A percentile compares a stretch with the other conserved stretches of the same genome.
These are phyloP conservation scores for Spodoptera frugiperda DNA, from an alignment of 1,140 invertebrate genomes.

Conservation along the genomic window DNA sequence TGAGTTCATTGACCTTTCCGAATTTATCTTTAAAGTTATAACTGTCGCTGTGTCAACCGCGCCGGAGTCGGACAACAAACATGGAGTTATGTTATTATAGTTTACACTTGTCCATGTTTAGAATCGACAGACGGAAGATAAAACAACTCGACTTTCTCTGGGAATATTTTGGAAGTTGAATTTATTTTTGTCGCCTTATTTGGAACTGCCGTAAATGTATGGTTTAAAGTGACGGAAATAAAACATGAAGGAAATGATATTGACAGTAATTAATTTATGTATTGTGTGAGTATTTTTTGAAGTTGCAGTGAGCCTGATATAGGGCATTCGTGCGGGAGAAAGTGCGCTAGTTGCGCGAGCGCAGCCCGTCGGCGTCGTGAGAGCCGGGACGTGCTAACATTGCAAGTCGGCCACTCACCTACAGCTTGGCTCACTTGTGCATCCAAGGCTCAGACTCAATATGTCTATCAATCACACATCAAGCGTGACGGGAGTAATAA, in stretches of 20 bases:
- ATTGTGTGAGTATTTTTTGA: constrained; percentile 65
- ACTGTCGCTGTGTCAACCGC: constrained; percentile 61
- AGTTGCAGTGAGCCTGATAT: constrained; percentile 58
- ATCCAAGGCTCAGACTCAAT: constrained; percentile 12
- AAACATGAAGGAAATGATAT: too few relatives aligned
- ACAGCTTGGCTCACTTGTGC: background rate
- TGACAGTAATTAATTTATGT: constrained; percentile 47
- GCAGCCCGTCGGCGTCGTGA: constrained; percentile 58
- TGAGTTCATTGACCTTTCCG: constrained; percentile 54
- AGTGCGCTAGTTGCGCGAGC: constrained; percentile 63
- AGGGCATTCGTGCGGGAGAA: constrained; percentile 73
- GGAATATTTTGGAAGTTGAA: constrained; percentile 60
- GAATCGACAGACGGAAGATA: constrained; percentile 57
- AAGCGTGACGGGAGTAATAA: constrained; percentile 17
- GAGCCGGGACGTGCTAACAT: constrained; percentile 61
- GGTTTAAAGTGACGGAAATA: too few relatives aligned
- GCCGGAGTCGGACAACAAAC: constrained; percentile 66
- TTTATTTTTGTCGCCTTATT: background rate
- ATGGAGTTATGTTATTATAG: constrained; percentile 58
- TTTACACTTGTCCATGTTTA: constrained; percentile 63
- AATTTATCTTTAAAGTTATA: constrained; percentile 63
- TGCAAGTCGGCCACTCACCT: constrained; percentile 53
- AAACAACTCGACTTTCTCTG: constrained; percentile 66
- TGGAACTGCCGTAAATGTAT: too few relatives aligned
- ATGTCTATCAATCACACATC: constrained; percentile 28